Evolutionary conservation across 2,888 invertebrate species (phyloP).

Genomic region (Magallana nippona): DNA sequence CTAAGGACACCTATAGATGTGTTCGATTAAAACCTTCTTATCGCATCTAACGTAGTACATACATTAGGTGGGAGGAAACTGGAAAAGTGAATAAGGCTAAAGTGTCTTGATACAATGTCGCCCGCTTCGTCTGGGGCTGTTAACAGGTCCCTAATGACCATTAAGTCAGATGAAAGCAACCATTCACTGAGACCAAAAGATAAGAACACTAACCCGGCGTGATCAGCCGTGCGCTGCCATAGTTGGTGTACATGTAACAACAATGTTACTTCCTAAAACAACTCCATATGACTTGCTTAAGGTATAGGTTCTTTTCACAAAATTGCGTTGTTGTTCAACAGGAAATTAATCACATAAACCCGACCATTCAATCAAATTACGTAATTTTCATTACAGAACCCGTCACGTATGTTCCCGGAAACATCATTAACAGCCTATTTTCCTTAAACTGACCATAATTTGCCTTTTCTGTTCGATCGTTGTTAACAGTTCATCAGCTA

Average conservation of each 20-base stretch:
- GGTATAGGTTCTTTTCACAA: neutral
- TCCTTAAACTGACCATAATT: too few relatives aligned
- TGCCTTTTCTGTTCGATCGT: too few relatives aligned
- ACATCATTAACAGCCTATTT: too few relatives aligned
- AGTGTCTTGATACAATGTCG: neutral
- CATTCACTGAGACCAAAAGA: neutral
- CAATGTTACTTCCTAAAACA: neutral
- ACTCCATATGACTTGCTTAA: neutral
- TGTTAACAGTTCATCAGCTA: too few relatives aligned
- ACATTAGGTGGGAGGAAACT: constrained; percentile 2
- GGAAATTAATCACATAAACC: too few relatives aligned
- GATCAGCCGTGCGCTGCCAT: neutral
- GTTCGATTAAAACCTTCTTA: neutral
- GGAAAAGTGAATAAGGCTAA: neutral
- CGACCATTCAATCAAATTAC: too few relatives aligned
- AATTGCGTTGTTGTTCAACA: too few relatives aligned
- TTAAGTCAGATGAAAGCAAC: neutral
- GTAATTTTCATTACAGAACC: too few relatives aligned
- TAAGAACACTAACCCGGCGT: neutral
- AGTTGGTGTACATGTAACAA: neutral
- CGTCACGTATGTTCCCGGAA: too few relatives aligned
- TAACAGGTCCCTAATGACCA: neutral
- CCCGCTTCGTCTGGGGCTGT: neutral
- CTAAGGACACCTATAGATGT: neutral
- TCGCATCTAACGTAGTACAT: neutral